Evolutionary conservation across 2,113 vertebrate genomes (phyloP).

Genomic region (Terrapene triunguis): DNA sequence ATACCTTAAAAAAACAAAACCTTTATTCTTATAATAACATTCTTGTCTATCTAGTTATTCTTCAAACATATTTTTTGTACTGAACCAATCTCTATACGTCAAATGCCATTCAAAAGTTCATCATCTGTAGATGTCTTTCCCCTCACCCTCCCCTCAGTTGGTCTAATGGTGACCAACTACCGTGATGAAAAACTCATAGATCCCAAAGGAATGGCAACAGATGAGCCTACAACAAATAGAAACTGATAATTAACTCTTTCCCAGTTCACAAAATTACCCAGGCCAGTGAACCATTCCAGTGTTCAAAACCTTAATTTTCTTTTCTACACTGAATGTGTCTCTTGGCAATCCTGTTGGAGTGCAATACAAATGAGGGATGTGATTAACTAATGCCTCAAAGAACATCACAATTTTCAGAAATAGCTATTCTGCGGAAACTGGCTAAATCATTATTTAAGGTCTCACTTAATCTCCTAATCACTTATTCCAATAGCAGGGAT

Average conservation of each 20-base stretch:
- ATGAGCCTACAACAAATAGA: background rate
- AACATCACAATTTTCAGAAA: background rate
- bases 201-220: background rate
- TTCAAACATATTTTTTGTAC: background rate
- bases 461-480: background rate
- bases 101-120: background rate
- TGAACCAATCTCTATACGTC: background rate
- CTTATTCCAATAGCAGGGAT: background rate
- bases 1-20: background rate
- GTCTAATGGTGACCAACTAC: background rate
- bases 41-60: background rate
- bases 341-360: background rate
- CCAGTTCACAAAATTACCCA: background rate
- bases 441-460: background rate
- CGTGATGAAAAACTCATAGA: background rate
- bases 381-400: constrained; percentile 1
- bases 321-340: background rate
- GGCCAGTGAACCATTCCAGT: accelerated
- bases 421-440: background rate
- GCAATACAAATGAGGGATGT: background rate
- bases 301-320: constrained; percentile 9
- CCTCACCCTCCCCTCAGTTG: background rate
- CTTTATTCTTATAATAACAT: background rate
- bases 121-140: background rate
- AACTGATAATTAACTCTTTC: background rate